Evolutionary conservation across 2,113 vertebrate species (phyloP), one percentile per base, ranked within the genome.

Genomic region (Ammodytes dubius): DNA sequence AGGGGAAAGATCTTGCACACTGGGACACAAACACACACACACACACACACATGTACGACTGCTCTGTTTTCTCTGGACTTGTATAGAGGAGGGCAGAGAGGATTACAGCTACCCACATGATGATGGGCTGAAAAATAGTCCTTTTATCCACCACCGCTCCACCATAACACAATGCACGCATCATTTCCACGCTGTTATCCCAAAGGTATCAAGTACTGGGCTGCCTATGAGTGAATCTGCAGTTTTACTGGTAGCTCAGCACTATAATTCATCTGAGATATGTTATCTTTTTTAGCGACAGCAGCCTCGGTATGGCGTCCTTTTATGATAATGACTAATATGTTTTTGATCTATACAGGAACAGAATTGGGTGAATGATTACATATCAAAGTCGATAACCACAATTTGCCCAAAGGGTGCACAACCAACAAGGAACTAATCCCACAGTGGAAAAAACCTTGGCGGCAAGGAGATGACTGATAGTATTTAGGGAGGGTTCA

Each of bases 51-150:
- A 27, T 4, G 43, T 45, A 68, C 10, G 15, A 47, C 54, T 5
- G 56, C 59, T 86, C 73, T 89, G 82, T 89, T 91, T 89, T 84
- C 70, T 84, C 83, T 90, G 84, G 84, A 75, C 86, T 76, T 77
- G 39, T 70, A 83, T 10, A 67, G 74, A 93, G 81, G 83, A 82
- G 85, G 76, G 83, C 70, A 75, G 85, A 71, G 87, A 89, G 90
- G 87, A 93, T 90, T 84, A 94, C 83, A 35, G 67, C 83, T 83
- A 74, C 90, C 93, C 93, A 92, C 92, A 93, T 91, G 90, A 90
- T 85, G 91, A 92, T 66, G 88, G 83, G 77, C 86, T 87, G 87
- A 93, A 92, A 94, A 89, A 93, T 81, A 79, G 90, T 80, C 84
- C 90, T 90, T 93, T 91, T 89, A 89, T 92, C 87, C 85, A 27